A percentile compares a stretch with the other conserved stretches of the same genome.
Conservation (phyloP, 2,113 vertebrate species). For the Pleuronectes platessa region DNA sequence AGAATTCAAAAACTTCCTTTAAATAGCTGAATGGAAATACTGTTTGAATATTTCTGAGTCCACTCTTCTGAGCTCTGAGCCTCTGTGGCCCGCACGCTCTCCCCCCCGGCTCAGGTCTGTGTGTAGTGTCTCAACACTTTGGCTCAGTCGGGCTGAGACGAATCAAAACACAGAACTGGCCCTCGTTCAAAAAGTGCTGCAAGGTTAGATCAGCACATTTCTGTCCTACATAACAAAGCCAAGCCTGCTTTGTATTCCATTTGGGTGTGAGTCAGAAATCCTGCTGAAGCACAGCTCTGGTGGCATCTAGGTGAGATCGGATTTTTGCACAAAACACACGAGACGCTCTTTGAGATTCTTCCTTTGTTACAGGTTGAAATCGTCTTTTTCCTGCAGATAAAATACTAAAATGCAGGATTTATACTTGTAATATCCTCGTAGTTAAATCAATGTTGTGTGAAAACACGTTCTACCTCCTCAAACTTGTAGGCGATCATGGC, state of each 20-base stretch:
- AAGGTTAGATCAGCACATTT: conserved; percentile 69
- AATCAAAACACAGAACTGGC: conserved; percentile 49
- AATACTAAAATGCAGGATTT: too few relatives aligned
- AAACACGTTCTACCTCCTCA: conserved; percentile 92
- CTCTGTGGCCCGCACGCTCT: too few relatives aligned
- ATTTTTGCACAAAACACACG: background rate
- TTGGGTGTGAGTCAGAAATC: conserved; percentile 23
- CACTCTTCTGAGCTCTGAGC: too few relatives aligned
- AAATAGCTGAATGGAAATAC: too few relatives aligned
- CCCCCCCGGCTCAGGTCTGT: background rate
- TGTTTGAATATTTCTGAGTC: too few relatives aligned
- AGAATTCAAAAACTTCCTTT: too few relatives aligned
- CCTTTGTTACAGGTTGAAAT: background rate
- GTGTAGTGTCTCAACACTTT: conserved; percentile 4
- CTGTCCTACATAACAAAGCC: conserved; percentile 43
- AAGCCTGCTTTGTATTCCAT: conserved; percentile 54
- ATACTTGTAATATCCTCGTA: background rate
- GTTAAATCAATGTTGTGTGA: too few relatives aligned
- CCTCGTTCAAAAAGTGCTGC: conserved; percentile 63
- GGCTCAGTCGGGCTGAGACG: background rate
- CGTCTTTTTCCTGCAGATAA: too few relatives aligned
- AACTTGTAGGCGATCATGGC: conserved; percentile 99
- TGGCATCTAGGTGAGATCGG: background rate
- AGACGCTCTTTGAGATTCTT: background rate
- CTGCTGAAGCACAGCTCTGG: background rate